Evolutionary conservation across 2,113 vertebrate genomes (phyloP).

Genomic region (Dipodomys ordii): DNA sequence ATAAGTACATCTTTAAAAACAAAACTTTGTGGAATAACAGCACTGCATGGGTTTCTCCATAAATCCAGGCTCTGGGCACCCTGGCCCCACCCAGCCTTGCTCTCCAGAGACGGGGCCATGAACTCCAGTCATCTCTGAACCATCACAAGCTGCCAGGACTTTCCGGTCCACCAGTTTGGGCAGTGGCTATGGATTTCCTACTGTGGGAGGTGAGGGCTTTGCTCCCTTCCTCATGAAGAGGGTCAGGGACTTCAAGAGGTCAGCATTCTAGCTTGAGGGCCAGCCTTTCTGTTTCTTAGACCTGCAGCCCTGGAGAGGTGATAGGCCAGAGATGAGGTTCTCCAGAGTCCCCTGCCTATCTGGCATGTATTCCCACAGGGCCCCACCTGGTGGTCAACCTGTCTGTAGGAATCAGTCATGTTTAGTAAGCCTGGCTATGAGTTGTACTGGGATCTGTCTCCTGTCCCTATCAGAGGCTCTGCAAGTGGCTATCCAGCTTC

Average conservation of each 20-base stretch:
- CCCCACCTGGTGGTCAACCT: not conserved
- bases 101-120: not conserved
- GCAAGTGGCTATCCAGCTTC: not conserved
- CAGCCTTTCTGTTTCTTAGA: not conserved
- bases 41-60: accelerated
- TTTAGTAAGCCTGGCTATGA: too few species aligned
- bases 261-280: not conserved
- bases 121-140: too few species aligned
- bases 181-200: not conserved
- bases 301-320: not conserved
- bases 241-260: not conserved
- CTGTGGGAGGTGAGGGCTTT: not conserved
- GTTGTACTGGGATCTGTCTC: too few species aligned
- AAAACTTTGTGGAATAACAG: not conserved
- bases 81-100: too few species aligned
- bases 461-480: not conserved
- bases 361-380: not conserved
- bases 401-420: not conserved
- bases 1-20: too few species aligned
- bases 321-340: not conserved
- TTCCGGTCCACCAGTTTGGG: not conserved
- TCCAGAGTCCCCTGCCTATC: not conserved
- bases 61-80: too few species aligned
- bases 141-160: not conserved
- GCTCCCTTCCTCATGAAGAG: too few species aligned